These are phyloP conservation scores for Setophaga kirtlandii DNA, from an alignment of 2,113 vertebrate genomes.

Conservation along the genomic window DNA sequence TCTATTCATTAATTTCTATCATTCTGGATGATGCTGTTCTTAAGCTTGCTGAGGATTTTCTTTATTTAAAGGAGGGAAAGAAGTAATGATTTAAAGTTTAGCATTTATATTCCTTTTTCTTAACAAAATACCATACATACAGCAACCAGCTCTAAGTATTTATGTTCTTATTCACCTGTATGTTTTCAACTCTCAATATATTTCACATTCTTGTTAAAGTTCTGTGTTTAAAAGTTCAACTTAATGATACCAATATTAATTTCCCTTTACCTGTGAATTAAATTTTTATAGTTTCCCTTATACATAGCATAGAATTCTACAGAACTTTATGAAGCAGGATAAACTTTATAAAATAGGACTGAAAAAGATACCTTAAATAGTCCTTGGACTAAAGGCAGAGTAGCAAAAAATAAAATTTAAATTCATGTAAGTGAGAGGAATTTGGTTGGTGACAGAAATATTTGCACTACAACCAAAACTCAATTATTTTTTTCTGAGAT, in stretches of 20 bases:
- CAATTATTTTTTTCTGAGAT: not conserved
- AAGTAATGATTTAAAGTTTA: not conserved
- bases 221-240: not conserved
- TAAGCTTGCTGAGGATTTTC: not conserved
- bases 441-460: not conserved
- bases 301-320: not conserved
- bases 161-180: not conserved
- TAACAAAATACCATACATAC: not conserved
- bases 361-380: not conserved
- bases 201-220: not conserved
- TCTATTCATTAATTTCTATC: not conserved
- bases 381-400: not conserved
- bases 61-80: not conserved
- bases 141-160: not conserved
- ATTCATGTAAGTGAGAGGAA: not conserved
- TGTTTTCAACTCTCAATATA: not conserved
- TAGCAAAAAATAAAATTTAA: not conserved
- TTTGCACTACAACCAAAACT: not conserved
- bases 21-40: not conserved
- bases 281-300: not conserved
- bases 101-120: not conserved
- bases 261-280: not conserved
- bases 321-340: not conserved
- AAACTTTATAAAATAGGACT: not conserved
- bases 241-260: not conserved